Evolutionary conservation across 1,140 invertebrate species (phyloP).

Genomic region (Polypedilum pembai): DNA sequence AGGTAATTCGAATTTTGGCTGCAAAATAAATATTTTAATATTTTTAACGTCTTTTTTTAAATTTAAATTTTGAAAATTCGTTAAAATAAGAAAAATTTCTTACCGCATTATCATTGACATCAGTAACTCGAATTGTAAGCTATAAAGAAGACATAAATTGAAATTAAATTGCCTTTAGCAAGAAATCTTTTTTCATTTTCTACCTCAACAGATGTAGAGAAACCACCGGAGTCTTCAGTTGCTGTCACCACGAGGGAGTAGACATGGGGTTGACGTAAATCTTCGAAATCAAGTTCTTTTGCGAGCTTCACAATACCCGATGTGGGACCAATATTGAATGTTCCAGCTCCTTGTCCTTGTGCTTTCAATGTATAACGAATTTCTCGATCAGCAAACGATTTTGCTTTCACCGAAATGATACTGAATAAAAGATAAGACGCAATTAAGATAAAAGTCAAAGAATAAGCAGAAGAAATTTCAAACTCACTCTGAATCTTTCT

Average conservation of each 20-base stretch:
- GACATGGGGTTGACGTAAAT: constrained; percentile 83
- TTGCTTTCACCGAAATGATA: constrained; percentile 92
- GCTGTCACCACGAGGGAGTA: constrained; percentile 87
- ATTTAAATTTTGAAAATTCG: no score
- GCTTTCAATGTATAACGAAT: constrained; percentile 90
- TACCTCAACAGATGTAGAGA: constrained; percentile 91
- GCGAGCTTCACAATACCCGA: constrained; percentile 90
- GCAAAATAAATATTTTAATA: neutral
- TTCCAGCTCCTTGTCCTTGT: constrained; percentile 87
- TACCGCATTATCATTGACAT: constrained; percentile 83
- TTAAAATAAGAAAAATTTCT: neutral
- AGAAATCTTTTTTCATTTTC: constrained; percentile 32
- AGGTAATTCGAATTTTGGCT: constrained; percentile 85
- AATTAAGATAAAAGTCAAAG: neutral
- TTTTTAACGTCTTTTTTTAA: no score
- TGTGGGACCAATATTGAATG: constrained; percentile 89
- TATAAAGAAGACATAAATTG: constrained; percentile 43
- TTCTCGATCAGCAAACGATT: constrained; percentile 90
- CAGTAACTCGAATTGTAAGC: constrained; percentile 85
- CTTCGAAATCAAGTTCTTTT: constrained; percentile 92
- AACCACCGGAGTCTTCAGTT: constrained; percentile 91
- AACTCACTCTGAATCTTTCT: constrained; percentile 90
- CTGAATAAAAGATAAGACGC: constrained; percentile 47
- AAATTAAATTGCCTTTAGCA: constrained; percentile 13
- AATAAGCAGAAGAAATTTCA: neutral